Base-by-base conservation (phyloP, 2,113 vertebrate species). In the Aleadryas rufinucha region DNA sequence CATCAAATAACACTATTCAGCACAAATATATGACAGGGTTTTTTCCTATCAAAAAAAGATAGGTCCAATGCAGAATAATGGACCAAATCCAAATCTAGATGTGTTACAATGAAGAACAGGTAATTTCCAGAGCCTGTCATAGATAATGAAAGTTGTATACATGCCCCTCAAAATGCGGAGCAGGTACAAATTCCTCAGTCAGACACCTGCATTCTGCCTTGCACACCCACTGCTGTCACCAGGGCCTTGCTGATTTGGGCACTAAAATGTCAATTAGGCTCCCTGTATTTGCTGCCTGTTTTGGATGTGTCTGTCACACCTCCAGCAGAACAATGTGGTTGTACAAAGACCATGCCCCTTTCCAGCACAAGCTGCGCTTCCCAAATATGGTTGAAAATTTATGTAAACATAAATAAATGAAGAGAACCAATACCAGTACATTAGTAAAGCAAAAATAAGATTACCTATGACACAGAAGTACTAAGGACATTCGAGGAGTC, bases 381-480 rank as follows among this genome's bases (percentile, higher is more conserved):
- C 87, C 83, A 93, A 89, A 84, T 52, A 53, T 17, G 28, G 56
- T 19, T 90, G 76, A 94, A 93, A 92, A 94, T 81, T 77, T 71
- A 85, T 68, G 61, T 85, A 78, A 92, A 88, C 44, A 81, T 90
- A 92, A 96, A 93, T 96, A 96, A 96, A 94, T 90, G 15, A 95
- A 88, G 54, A 96, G 79, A 91, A 84, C 50, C 9, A 2, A 93
- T 74, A 93, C 22, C 79, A 77, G 49, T 90, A 85, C 66, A 87
- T 96, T 75, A 96, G 69, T 69, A 94, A 89, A 83, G 76, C 83
- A 93, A 94, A 96, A 95, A 78, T 79, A 93, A 87, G 86, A 90
- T 71, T 96, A 91, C 37, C 78, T 82, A 89, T 35, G 75, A 91
- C 83, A 92, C 2, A 94, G 87, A 81, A 90, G 68, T 83, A 87